phyloP scores from a whole-genome alignment of 2,797 vertebrate species.

The Florisuga fusca region DNA sequence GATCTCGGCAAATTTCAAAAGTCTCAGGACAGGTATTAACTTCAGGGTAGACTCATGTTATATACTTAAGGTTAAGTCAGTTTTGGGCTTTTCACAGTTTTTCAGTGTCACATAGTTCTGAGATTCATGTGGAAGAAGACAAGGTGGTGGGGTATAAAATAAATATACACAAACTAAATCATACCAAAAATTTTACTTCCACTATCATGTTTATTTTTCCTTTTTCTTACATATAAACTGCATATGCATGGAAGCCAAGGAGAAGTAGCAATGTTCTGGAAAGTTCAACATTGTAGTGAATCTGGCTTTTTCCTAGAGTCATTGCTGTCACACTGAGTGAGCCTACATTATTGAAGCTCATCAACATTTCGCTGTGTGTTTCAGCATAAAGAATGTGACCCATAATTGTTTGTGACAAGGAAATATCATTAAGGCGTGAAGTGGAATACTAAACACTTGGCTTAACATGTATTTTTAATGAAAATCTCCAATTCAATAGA shows the following conservation, averaged over 20 bases:
- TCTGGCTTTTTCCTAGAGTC: not conserved
- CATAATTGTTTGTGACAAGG: not conserved
- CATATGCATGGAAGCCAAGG: not conserved
- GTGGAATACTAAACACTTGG: not conserved
- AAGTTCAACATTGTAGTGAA: not conserved
- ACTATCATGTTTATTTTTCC: not conserved
- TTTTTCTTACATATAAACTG: not conserved
- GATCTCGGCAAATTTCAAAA: not conserved
- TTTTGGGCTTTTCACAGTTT: not conserved
- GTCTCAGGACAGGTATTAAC: not conserved
- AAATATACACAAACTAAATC: not conserved
- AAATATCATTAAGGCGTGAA: not conserved
- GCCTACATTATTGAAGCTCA: not conserved
- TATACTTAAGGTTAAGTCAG: not conserved
- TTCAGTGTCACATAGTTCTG: not conserved
- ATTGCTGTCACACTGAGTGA: not conserved
- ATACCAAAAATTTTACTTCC: not conserved
- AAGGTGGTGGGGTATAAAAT: not conserved
- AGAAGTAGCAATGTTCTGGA: not conserved
- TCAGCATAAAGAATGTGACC: not conserved
- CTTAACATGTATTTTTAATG: not conserved
- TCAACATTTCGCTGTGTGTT: not conserved
- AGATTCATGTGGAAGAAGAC: not conserved
- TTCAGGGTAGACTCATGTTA: not conserved
- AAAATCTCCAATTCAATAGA: not conserved